Conservation (phyloP, 2,888 invertebrate genomes). For the Bellardia bayeri region DNA sequence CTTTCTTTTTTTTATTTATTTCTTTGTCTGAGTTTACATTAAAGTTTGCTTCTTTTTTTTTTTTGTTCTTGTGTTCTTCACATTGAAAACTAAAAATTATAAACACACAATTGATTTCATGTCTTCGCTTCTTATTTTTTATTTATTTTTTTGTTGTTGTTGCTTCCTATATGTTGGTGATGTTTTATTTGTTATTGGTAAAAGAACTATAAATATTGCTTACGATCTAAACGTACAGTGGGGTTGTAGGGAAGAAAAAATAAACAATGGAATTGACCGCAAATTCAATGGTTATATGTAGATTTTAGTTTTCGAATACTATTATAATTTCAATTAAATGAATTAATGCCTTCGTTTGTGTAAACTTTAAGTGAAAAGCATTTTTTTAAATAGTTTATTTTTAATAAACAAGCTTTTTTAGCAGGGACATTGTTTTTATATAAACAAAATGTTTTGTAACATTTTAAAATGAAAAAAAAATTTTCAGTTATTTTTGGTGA, state of each 20-base stretch:
- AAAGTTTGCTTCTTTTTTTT: slow-evolving; percentile 47
- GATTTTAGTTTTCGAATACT: too few species aligned
- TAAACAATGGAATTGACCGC: neutral
- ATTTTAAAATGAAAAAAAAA: too few species aligned
- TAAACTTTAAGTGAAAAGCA: too few species aligned
- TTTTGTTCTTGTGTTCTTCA: slow-evolving; percentile 18
- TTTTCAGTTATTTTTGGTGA: too few species aligned
- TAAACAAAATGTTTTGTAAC: too few species aligned
- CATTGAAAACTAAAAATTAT: slow-evolving; percentile 33
- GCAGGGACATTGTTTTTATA: too few species aligned
- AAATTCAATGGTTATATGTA: too few species aligned
- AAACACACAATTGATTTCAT: slow-evolving; percentile 24
- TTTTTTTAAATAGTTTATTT: too few species aligned
- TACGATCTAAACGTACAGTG: slow-evolving; percentile 49
- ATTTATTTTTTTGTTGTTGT: slow-evolving; percentile 23
- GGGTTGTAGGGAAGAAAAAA: neutral
- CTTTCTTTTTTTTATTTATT: slow-evolving; percentile 36
- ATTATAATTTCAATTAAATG: too few species aligned
- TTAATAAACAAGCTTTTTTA: too few species aligned
- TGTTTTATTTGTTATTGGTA: slow-evolving; percentile 60
- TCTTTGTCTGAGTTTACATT: slow-evolving; percentile 50
- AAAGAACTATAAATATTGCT: slow-evolving; percentile 58
- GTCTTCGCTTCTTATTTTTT: neutral
- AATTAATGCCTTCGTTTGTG: too few species aligned
- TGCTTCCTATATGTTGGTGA: slow-evolving; percentile 58